These are phyloP conservation scores for Ptychochromis oligacanthus DNA, from an alignment of 2,113 vertebrate species.

Conservation along the genomic window DNA sequence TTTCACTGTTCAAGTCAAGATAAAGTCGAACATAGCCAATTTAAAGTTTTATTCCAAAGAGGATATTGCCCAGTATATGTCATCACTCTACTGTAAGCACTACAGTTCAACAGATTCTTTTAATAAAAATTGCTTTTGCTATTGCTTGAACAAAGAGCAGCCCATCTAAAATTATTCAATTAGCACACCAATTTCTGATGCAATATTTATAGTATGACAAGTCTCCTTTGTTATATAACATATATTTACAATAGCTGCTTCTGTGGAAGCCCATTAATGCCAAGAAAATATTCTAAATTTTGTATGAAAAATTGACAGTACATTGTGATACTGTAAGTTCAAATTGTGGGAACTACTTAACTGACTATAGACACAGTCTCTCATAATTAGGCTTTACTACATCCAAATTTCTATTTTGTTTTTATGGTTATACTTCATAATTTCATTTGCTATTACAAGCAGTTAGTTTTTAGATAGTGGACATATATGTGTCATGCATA, in stretches of 20 bases:
- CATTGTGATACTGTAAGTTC: background rate
- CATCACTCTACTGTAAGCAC: background rate
- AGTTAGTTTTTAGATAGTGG: too few relatives aligned
- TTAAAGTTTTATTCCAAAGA: conserved; percentile 20
- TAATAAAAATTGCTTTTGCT: too few relatives aligned
- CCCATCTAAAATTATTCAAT: too few relatives aligned
- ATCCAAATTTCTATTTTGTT: background rate
- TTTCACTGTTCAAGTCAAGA: background rate
- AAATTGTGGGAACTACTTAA: background rate
- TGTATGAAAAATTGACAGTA: background rate
- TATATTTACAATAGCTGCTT: accelerated
- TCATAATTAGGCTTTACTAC: background rate
- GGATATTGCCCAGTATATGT: background rate
- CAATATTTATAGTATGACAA: too few relatives aligned
- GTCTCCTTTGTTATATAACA: too few relatives aligned
- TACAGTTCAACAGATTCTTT: background rate
- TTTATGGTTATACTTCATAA: background rate
- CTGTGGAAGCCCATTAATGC: background rate
- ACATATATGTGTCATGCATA: too few relatives aligned
- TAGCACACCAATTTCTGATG: too few relatives aligned
- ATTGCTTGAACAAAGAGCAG: too few relatives aligned
- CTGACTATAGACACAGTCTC: background rate
- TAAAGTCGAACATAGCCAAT: background rate
- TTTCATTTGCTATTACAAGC: background rate
- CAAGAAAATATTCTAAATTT: background rate